phyloP scores from a whole-genome alignment of 2,888 invertebrate genomes.

The Eutolmus rufibarbis region DNA sequence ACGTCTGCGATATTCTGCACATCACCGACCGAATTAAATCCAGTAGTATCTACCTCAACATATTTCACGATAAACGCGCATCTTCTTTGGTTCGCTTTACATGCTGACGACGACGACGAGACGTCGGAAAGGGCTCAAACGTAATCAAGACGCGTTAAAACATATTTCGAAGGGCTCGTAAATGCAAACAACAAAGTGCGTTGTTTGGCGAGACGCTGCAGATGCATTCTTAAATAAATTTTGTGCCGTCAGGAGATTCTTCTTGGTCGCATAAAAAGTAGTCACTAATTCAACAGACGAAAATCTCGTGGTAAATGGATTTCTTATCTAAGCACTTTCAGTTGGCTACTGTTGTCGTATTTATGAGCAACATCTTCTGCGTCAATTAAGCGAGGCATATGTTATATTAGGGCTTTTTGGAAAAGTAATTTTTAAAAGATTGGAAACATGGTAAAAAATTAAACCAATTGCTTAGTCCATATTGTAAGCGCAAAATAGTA shows the following conservation, averaged over 20 bases:
- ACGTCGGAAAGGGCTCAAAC: not conserved
- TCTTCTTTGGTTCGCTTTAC: not conserved
- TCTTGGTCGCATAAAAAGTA: not conserved
- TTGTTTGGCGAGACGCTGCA: not conserved
- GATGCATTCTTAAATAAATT: slow-evolving; percentile 26
- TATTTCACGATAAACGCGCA: not conserved
- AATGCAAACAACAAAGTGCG: slow-evolving; percentile 30
- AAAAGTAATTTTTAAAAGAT: not conserved
- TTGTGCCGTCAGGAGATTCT: not conserved
- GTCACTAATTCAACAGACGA: slow-evolving; percentile 19
- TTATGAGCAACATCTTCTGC: not conserved
- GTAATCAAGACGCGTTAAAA: slow-evolving; percentile 39
- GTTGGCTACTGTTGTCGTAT: slow-evolving; percentile 54
- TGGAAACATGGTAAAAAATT: not conserved
- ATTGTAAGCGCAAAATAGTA: not conserved
- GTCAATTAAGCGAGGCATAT: not conserved
- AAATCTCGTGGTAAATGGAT: slow-evolving; percentile 52
- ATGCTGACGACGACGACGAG: not conserved
- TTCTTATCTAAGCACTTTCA: slow-evolving; percentile 57
- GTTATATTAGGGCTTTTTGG: not conserved
- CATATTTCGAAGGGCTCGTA: slow-evolving; percentile 30
- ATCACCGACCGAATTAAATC: not conserved
- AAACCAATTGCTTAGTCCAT: not conserved
- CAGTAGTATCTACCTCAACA: slow-evolving; percentile 14
- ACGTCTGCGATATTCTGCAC: slow-evolving; percentile 2